Evolutionary conservation across 2,888 invertebrate genomes (phyloP).

Genomic region (Leucophenga maculata): DNA sequence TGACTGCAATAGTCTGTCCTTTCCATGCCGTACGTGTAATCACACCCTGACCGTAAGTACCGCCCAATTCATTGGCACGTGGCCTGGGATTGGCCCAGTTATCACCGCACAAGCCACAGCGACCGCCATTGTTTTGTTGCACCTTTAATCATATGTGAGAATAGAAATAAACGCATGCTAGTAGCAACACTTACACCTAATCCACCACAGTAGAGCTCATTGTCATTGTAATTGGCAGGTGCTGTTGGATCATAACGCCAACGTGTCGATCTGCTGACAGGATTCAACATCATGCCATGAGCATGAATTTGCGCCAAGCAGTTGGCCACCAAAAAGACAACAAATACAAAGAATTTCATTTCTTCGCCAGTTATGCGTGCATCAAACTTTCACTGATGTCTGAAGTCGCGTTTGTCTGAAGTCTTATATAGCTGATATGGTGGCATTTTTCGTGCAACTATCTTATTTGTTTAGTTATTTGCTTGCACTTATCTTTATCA

Average conservation of each 20-base stretch:
- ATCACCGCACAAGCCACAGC: conserved; percentile 76
- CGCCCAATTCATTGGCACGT: conserved; percentile 75
- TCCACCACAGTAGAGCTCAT: conserved; percentile 75
- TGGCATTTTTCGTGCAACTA: no score
- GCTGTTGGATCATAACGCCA: conserved; percentile 74
- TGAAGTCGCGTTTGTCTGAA: no score
- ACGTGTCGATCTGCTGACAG: conserved; percentile 74
- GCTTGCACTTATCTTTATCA: no score
- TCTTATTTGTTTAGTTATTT: no score
- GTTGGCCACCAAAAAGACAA: conserved; percentile 17
- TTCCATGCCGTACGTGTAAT: conserved; percentile 71
- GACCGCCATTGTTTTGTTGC: conserved; percentile 72
- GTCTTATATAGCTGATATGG: no score
- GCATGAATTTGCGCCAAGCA: conserved; percentile 49
- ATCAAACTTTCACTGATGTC: no score
- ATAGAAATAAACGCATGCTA: background rate
- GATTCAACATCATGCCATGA: conserved; percentile 75
- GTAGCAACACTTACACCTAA: conserved; percentile 52
- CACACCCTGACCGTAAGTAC: conserved; percentile 73
- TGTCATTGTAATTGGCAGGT: conserved; percentile 74
- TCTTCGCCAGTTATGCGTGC: background rate
- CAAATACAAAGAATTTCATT: conserved; percentile 9
- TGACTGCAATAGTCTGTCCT: conserved; percentile 56
- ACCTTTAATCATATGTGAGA: conserved; percentile 43
- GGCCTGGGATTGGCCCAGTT: conserved; percentile 71